Base-by-base conservation (phyloP, 2,797 vertebrate genomes). In the Malurus splendens region DNA sequence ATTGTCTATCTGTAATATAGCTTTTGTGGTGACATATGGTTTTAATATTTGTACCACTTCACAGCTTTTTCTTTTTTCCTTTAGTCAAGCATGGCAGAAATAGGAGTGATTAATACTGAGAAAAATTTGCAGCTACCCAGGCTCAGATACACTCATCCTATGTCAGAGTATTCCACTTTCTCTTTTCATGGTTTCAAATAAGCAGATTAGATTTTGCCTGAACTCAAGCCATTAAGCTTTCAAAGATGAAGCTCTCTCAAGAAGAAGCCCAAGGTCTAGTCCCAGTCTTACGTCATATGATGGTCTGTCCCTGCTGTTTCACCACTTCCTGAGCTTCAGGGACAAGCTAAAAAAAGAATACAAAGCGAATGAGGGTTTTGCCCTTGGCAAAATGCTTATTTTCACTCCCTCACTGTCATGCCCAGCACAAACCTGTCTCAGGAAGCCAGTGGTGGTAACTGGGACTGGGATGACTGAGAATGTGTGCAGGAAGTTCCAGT, bases 201-300 rank as follows among this genome's bases (percentile, higher is more conserved):
- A 88, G 52, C 24, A 79, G 74, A 91, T 92, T 86, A 81, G 56
- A 45, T 91, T 93, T 92, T 88, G 36, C 55, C 28, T 62, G 55
- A 87, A 78, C 44, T 72, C 18, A 51, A 75, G 18, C 47, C 59
- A 44, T 61, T 75, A 86, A 75, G 66, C 70, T 41, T 91, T 81
- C 6, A 2, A 52, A 86, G 14, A 45, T 67, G 70, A 91, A 86
- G 38, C 32, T 68, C 18, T 77, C 50, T 41, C 0, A 1, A 33
- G 66, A 89, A 81, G 36, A 68, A 86, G n/a, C 48, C 59, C 20
- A 27, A 78, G 47, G 44, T 87, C 64, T 82, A 41, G 62, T 57
- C 44, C 16, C 27, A 52, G 57, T 54, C 51, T 52, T 64, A 16
- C 25, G 56, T 90, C 7, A 4, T 59, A 18, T 42, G 30, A 54